These are phyloP conservation scores for Allygus modestus DNA, from an alignment of 2,888 invertebrate genomes.

Conservation along the genomic window DNA sequence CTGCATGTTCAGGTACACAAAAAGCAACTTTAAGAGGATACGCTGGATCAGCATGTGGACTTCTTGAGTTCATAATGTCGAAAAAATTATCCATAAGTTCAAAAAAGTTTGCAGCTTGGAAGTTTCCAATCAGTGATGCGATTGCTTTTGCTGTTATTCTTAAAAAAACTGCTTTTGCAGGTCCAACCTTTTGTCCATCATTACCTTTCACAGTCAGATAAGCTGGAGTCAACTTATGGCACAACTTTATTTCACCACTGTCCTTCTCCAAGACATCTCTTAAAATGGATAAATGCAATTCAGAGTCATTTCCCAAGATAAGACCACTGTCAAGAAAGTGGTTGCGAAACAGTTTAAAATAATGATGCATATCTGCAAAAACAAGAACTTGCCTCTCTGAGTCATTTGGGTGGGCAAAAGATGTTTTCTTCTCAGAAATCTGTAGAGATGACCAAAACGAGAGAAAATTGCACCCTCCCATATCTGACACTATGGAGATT, in stretches of 20 bases:
- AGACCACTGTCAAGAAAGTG: constrained; percentile 10
- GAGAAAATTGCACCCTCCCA: constrained; percentile 2
- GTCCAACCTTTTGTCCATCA: constrained; percentile 21
- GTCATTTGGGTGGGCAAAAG: constrained; percentile 18
- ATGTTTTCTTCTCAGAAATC: not conserved
- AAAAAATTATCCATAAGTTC: not conserved
- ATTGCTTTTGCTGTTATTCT: constrained; percentile 42
- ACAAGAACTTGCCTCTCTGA: constrained; percentile 12
- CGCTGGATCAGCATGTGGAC: not conserved
- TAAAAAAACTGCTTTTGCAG: constrained; percentile 24
- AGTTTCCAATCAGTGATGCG: not conserved
- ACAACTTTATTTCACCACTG: constrained; percentile 18
- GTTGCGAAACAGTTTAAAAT: constrained; percentile 7
- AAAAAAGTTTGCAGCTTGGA: constrained; percentile 10
- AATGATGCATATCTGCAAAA: not conserved
- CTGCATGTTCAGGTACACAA: not conserved
- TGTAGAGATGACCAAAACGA: not conserved
- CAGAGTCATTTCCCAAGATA: not conserved
- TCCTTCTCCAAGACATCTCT: constrained; percentile 14
- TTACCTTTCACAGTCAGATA: constrained; percentile 14
- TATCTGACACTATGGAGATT: constrained; percentile 8
- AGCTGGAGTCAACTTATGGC: not conserved
- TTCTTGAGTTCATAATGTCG: constrained; percentile 21
- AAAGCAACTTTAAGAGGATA: constrained; percentile 12
- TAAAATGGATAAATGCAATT: constrained; percentile 7